These are phyloP conservation scores for Toxonevra muliebris DNA, from an alignment of 2,888 invertebrate genomes.

Conservation along the genomic window DNA sequence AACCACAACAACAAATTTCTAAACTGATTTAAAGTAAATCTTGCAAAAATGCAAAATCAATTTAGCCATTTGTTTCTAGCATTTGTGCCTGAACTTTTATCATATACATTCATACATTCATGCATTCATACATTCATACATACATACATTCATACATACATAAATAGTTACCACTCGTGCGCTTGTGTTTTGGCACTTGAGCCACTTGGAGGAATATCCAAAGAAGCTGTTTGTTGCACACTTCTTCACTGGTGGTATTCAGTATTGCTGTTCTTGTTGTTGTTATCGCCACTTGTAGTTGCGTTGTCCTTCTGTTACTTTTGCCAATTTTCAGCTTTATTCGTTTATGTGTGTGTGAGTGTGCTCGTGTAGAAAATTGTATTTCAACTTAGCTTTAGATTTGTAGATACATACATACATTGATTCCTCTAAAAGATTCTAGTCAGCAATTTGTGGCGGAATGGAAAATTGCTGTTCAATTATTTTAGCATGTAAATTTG, in stretches of 20 bases:
- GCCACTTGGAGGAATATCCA: background rate
- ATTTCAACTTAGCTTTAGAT: too few species aligned
- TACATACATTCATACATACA: background rate
- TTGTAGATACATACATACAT: background rate
- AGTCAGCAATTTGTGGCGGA: constrained; percentile 43
- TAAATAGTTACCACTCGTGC: background rate
- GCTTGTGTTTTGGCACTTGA: background rate
- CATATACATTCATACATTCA: constrained; percentile 2
- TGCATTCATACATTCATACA: background rate
- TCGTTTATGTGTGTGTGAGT: background rate
- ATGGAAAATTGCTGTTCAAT: constrained; percentile 62
- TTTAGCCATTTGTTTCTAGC: constrained; percentile 50
- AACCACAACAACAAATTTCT: constrained; percentile 27
- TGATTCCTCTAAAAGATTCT: constrained; percentile 32
- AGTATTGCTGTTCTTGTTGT: constrained; percentile 5
- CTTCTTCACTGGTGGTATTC: background rate
- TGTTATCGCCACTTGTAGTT: constrained; percentile 8
- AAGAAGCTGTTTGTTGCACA: background rate
- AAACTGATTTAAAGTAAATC: constrained; percentile 45
- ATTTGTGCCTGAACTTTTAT: constrained; percentile 35
- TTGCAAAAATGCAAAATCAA: constrained; percentile 55
- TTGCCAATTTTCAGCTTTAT: constrained; percentile 39
- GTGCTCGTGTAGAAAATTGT: background rate
- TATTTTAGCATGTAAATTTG: constrained; percentile 59
- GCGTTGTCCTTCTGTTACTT: constrained; percentile 39